Evolutionary conservation across 2,888 invertebrate species (phyloP).

Genomic region (Trisateles emortualis): DNA sequence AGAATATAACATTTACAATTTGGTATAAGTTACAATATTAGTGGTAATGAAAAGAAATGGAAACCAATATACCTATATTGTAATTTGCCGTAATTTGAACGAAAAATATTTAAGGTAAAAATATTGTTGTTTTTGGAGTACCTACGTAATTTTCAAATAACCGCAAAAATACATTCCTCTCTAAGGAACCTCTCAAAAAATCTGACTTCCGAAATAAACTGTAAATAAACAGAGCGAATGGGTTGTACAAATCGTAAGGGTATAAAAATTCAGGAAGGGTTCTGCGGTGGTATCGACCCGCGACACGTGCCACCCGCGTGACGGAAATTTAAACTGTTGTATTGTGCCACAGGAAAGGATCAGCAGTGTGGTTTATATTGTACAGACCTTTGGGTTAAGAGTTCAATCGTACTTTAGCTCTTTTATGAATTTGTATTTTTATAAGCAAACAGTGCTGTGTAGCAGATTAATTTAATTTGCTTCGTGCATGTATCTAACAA

Average conservation of each 20-base stretch:
- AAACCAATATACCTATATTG: too few species aligned
- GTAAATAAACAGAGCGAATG: constrained; percentile 6
- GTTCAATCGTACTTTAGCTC: not conserved
- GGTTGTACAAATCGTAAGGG: constrained; percentile 18
- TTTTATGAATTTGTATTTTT: too few species aligned
- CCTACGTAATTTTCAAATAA: not conserved
- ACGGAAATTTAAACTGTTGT: constrained; percentile 63
- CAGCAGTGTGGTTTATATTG: constrained; percentile 10
- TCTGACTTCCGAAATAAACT: constrained; percentile 1
- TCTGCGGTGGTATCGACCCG: constrained; percentile 58
- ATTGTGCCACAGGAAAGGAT: constrained; percentile 19
- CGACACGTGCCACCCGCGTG: constrained; percentile 65
- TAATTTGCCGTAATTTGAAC: too few species aligned
- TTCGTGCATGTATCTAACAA: too few species aligned
- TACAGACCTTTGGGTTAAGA: not conserved
- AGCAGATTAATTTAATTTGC: too few species aligned
- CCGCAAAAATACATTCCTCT: not conserved
- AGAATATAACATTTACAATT: too few species aligned
- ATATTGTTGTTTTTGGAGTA: not conserved
- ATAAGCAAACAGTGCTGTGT: too few species aligned
- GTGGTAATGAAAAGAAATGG: too few species aligned
- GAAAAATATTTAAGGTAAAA: too few species aligned
- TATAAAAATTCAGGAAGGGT: constrained; percentile 62
- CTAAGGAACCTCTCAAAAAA: not conserved
- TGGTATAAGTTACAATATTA: too few species aligned